Base-by-base conservation (phyloP, 2,797 vertebrate genomes). In the Mormyrus hasselquistii region DNA sequence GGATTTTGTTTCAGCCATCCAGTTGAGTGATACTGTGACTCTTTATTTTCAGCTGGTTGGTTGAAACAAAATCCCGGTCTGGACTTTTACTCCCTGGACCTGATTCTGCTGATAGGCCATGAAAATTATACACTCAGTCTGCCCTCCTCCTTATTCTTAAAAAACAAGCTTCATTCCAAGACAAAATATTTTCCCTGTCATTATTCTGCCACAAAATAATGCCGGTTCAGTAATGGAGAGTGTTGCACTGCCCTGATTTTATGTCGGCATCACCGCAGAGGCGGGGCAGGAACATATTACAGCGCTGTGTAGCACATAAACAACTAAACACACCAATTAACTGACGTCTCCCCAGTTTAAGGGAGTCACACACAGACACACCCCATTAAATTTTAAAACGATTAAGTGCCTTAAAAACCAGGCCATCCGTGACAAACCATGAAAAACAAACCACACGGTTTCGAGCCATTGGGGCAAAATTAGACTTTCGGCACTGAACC, bases 251-350 rank as follows among this genome's bases (percentile, higher is more conserved):
- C 49, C 6, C 73, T 79, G 73, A 79, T 79, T 76, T 79, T 3
- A 41, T 3, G 73, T 44, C n/a, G 0, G 4, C 50, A 53, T 29
- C 10, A 16, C 83, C 50, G 0, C 82, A 50, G 47, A 50, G 44
- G 82, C 82, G 19, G 10, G 82, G 49, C 82, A 85, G 83, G 49
- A 52, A 53, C 12, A 29, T 29, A 52, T 34, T 52, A 52, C 83
- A 86, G 83, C 3, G 25, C 4, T 52, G 10, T 25, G 83, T 3
- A 34, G 47, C 47, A 34, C 73, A 73, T 84, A 86, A 86, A 86
- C 50, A 86, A 86, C 83, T 52, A 86, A 52, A 52, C 50, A 29
- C 50, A 25, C 47, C n/a, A 85, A 49, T 49, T 86, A 86, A 86
- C 47, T 52, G 47, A 86, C 52, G 50, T 52, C 47, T 29, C 47